phyloP scores from a whole-genome alignment of 2,113 vertebrate genomes.

The Thryonomys swinderianus region DNA sequence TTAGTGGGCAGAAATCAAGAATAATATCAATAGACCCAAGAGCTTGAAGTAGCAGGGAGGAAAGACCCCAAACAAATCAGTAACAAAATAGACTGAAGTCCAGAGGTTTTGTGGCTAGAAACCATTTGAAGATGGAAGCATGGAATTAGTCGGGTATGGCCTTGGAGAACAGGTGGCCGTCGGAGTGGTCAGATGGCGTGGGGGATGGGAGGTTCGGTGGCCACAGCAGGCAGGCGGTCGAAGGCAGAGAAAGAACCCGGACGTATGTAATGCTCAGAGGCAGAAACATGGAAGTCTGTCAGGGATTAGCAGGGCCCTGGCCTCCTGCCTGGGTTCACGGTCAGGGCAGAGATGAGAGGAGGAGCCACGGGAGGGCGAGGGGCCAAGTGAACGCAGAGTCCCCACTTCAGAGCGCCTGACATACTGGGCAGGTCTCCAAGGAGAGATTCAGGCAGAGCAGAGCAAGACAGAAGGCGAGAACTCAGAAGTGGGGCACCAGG shows the following conservation, averaged over 20 bases:
- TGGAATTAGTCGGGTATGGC: conserved; percentile 11
- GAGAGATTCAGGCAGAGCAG: conserved; percentile 50
- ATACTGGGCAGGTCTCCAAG: conserved; percentile 79
- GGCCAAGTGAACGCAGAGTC: neutral
- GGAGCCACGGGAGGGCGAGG: conserved; percentile 21
- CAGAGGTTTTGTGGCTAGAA: conserved; percentile 45
- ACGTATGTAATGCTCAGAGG: conserved; percentile 29
- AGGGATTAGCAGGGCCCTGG: conserved; percentile 76
- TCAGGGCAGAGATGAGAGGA: conserved; percentile 77
- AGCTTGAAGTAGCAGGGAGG: neutral
- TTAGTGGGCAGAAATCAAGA: neutral
- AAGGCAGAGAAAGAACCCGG: conserved; percentile 31
- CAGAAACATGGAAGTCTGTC: conserved; percentile 67
- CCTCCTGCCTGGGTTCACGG: conserved; percentile 78
- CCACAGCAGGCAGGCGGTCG: conserved; percentile 56
- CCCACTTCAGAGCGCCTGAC: conserved; percentile 67
- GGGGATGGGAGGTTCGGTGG: conserved; percentile 27
- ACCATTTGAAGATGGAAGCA: neutral
- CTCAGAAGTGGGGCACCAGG: conserved; percentile 78
- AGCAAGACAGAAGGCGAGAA: conserved; percentile 74
- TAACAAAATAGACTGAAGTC: neutral
- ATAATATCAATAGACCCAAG: neutral
- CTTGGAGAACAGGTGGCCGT: conserved; percentile 74
- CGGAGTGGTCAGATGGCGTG: conserved; percentile 75
- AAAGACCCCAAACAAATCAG: neutral